phyloP scores from a whole-genome alignment of 2,888 invertebrate species.

The Tiphia femorata region DNA sequence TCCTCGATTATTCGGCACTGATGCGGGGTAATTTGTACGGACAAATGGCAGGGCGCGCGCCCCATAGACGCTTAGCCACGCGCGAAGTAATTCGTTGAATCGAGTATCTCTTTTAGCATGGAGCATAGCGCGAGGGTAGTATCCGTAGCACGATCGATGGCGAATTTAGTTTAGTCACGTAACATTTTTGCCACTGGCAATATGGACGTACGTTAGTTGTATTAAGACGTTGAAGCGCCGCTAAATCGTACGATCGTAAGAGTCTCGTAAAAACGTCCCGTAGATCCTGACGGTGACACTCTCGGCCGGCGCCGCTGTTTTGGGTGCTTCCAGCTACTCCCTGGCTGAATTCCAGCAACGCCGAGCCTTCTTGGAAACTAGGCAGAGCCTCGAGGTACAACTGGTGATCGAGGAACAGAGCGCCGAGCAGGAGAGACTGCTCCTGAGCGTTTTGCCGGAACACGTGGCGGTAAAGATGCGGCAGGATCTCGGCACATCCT shows the following conservation, averaged over 20 bases:
- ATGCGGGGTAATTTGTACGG: too few species aligned
- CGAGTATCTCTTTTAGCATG: too few species aligned
- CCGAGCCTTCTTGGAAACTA: constrained; percentile 89
- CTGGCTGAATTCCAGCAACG: constrained; percentile 89
- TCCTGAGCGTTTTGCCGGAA: constrained; percentile 93
- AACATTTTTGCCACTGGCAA: too few species aligned
- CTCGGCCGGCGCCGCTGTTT: constrained; percentile 75
- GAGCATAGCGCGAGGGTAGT: too few species aligned
- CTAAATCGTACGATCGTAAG: not conserved
- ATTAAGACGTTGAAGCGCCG: too few species aligned
- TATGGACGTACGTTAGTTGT: too few species aligned
- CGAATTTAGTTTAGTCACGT: too few species aligned
- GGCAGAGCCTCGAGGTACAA: constrained; percentile 91
- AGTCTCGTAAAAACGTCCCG: constrained; percentile 15
- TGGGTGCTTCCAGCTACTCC: constrained; percentile 82
- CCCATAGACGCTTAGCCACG: too few species aligned
- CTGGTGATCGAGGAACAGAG: constrained; percentile 94
- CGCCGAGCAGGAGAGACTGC: constrained; percentile 90
- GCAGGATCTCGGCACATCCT: constrained; percentile 87
- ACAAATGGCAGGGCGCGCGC: too few species aligned
- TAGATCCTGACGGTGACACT: constrained; percentile 60
- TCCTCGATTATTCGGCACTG: too few species aligned
- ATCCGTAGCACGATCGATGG: too few species aligned
- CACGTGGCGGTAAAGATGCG: constrained; percentile 98
- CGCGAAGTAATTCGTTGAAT: too few species aligned